Evolutionary conservation across 1,140 invertebrate species (phyloP), one percentile per base, ranked within the genome.

Genomic region (Lethrus apterus): DNA sequence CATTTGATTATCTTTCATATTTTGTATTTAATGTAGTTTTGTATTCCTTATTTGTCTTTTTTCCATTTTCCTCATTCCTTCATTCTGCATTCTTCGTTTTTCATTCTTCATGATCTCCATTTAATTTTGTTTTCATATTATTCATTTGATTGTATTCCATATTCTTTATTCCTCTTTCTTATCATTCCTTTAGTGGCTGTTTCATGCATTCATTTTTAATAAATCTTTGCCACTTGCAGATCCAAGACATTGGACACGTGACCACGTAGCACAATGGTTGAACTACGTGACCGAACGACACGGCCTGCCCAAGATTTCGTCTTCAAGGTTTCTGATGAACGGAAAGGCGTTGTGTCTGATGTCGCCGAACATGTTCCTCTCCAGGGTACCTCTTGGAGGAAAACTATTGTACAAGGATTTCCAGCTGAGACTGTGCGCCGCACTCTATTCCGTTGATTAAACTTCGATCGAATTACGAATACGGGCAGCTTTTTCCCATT

Each of bases 291-390:
- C 78, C 1, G 64, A 70, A 0, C 69, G 73, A 3, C 81, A 83
- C 49, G 71, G 73, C 1, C 65, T 82, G 1, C 77, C 74, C 11
- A 68, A 65, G 46, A 72, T 76, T 45, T 70, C 58, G 40, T 63
- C 62, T 38, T 77, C 78, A 26, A 63, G 83, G 43, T 86, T 86
- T 62, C 73, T 78, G 2, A 86, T 86, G 83, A 86, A 86, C 62
- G 83, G 83, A 17, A 86, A 86, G 64, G 83, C 81, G 3, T 65
- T 86, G 2, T 85, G 83, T 51, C 71, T 86, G 30, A 86, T 86
- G 83, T 76, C 74, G 14, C 67, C 77, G 2, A 76, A 81, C 23
- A 86, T 86, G 83, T 86, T 84, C 68, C 69, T 79, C 1, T 70
- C 72, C 46, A 67, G 83, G 17, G 83, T 84, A 7, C 83, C 83